Evolutionary conservation across 35 echinoderm and acorn worm genomes (phyloP).

Genomic region (Stichopus chloronotus): DNA sequence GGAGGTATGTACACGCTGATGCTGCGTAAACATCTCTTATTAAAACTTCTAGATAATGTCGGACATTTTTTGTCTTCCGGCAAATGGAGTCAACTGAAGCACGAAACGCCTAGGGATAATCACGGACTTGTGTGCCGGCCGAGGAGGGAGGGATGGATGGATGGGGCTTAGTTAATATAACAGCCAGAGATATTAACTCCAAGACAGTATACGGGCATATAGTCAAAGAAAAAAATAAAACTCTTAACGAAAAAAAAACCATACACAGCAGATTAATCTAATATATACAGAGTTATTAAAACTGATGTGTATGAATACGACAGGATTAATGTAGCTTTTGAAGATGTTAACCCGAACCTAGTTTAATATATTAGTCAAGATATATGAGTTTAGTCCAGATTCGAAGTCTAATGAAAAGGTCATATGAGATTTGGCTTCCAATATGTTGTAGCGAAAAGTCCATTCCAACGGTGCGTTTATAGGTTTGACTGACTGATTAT

Average conservation of each 20-base stretch:
- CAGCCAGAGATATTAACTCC: background rate
- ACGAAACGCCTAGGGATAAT: conserved; percentile 23
- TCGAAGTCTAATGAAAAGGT: too few species aligned
- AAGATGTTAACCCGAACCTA: background rate
- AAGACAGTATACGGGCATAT: background rate
- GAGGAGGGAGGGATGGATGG: background rate
- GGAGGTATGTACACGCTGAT: conserved; percentile 35
- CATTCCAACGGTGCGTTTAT: too few species aligned
- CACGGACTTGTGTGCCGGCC: background rate
- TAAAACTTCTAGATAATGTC: conserved; percentile 35
- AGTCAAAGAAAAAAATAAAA: background rate
- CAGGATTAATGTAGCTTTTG: background rate
- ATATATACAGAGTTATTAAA: background rate
- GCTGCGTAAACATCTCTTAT: conserved; percentile 44
- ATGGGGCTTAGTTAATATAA: background rate
- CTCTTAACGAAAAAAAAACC: too few species aligned
- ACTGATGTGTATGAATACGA: background rate
- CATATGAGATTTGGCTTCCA: too few species aligned
- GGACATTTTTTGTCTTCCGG: conserved; percentile 46
- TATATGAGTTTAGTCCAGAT: too few species aligned
- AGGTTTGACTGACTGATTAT: too few species aligned
- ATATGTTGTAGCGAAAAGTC: too few species aligned
- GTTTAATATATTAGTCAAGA: background rate
- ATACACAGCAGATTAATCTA: too few species aligned
- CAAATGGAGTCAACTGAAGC: conserved; percentile 34